Conservation (phyloP, 1,140 invertebrate species). For the Colletes latitarsis region DNA sequence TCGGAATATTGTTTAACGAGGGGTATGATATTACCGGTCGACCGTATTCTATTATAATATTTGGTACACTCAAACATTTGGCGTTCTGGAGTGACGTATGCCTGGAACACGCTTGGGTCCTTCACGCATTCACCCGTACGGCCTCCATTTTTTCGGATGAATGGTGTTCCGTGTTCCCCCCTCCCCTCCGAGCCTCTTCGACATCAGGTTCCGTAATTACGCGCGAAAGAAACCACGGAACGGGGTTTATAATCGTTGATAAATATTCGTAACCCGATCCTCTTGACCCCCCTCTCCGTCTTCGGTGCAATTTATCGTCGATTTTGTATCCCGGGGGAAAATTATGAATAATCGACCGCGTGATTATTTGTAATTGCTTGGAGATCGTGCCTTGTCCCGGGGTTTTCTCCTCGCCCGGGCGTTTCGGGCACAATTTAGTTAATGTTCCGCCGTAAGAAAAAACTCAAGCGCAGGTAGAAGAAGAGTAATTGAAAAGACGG, state of each 20-base stretch:
- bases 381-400: not conserved
- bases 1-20: constrained; percentile 1
- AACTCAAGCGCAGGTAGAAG: not conserved
- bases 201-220: not conserved
- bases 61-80: constrained; percentile 30
- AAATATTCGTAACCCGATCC: not conserved
- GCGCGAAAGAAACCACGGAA: not conserved
- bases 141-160: not conserved
- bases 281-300: not conserved
- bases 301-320: constrained; percentile 6
- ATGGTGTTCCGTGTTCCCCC: not conserved
- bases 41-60: constrained; percentile 48
- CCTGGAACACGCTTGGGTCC: not conserved
- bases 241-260: constrained; percentile 5
- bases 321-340: not conserved
- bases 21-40: not conserved
- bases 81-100: constrained; percentile 15
- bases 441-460: not conserved
- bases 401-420: no score
- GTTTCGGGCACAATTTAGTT: not conserved
- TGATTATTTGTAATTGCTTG: constrained; percentile 27
- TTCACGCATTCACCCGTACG: not conserved
- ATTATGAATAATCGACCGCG: constrained; percentile 11
- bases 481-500: not conserved
- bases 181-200: no score